Percentiles rank a stretch among this genome's conserved stretches.
Evolutionary conservation across 2,888 invertebrate genomes (phyloP).

Genomic region (Branchipolynoe longqiensis): DNA sequence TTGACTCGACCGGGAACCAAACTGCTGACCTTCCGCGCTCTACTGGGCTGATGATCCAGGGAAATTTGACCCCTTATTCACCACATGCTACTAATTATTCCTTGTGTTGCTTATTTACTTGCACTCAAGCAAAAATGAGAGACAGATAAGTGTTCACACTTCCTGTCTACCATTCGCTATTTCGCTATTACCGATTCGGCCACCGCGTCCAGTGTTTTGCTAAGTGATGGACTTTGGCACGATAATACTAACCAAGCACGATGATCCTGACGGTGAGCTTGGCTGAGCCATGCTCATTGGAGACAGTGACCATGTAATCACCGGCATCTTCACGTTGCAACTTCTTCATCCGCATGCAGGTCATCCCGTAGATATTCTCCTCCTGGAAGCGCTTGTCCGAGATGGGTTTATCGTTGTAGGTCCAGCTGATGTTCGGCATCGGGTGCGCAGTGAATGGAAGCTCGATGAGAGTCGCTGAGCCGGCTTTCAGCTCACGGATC

Average conservation of each 20-base stretch:
- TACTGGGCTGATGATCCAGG: too few species aligned
- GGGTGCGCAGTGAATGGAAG: conserved; percentile 68
- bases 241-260: conserved; percentile 85
- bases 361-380: conserved; percentile 69
- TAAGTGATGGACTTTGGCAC: too few species aligned
- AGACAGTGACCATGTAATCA: conserved; percentile 68
- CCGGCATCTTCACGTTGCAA: conserved; percentile 67
- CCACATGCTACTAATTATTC: too few species aligned
- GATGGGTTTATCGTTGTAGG: conserved; percentile 64
- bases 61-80: too few species aligned
- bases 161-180: too few species aligned
- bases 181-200: too few species aligned
- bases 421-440: conserved; percentile 71
- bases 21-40: too few species aligned
- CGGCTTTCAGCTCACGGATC: conserved; percentile 66
- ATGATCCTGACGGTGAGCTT: conserved; percentile 68
- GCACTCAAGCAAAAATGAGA: too few species aligned
- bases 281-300: conserved; percentile 68
- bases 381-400: conserved; percentile 60
- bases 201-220: too few species aligned
- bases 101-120: too few species aligned
- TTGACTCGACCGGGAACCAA: too few species aligned
- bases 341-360: conserved; percentile 69
- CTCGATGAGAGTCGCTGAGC: conserved; percentile 68
- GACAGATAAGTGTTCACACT: too few species aligned